A percentile compares a stretch with the other conserved stretches of the same genome.
Evolutionary conservation across 2,888 invertebrate species (phyloP).

Genomic region (Ligdia adustata): DNA sequence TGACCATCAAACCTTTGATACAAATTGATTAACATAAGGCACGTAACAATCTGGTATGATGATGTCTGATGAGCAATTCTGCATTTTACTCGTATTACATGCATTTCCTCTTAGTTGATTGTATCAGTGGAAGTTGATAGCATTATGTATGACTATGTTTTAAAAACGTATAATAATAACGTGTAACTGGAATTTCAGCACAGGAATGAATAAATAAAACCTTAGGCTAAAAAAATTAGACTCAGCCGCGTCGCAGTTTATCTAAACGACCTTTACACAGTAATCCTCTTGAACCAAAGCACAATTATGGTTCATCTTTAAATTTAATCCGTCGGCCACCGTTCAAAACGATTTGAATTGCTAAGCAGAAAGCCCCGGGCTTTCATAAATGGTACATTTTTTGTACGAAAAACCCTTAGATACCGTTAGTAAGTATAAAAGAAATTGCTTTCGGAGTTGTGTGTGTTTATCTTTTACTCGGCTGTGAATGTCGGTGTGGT

Average conservation of each 20-base stretch:
- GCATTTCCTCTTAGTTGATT: no score
- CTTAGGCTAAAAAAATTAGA: constrained; percentile 4
- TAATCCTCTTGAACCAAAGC: constrained; percentile 28
- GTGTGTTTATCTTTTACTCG: constrained; percentile 26
- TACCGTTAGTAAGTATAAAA: constrained; percentile 47
- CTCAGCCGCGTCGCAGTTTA: constrained; percentile 15
- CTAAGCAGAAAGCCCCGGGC: constrained; percentile 46
- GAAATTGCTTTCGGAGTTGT: constrained; percentile 43
- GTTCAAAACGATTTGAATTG: constrained; percentile 54
- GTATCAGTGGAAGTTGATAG: no score
- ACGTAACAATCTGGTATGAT: no score
- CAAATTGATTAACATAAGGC: no score
- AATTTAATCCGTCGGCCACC: constrained; percentile 42
- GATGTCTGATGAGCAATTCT: no score
- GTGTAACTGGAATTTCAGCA: no score
- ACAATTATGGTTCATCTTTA: constrained; percentile 43
- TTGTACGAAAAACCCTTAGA: constrained; percentile 42
- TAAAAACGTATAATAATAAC: no score
- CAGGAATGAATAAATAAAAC: constrained; percentile 6
- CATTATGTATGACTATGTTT: no score
- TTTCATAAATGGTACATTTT: constrained; percentile 42
- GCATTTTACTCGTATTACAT: no score
- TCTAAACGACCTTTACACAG: constrained; percentile 22
- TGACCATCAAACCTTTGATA: no score
- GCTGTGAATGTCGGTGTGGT: no score